These are phyloP conservation scores for Chloropsis hardwickii DNA, from an alignment of 2,113 vertebrate species.

Conservation along the genomic window DNA sequence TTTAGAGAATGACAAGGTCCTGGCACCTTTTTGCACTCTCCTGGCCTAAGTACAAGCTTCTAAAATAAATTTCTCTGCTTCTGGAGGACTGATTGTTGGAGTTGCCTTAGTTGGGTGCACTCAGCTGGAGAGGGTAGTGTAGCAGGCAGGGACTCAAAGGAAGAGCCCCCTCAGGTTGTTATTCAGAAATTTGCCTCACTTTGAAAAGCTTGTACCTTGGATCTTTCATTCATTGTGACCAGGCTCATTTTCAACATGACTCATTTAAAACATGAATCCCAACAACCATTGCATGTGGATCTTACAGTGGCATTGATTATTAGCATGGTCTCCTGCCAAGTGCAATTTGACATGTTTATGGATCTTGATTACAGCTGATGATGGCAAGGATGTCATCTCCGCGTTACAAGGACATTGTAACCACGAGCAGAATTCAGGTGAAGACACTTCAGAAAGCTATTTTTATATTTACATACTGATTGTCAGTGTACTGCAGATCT, in stretches of 20 bases:
- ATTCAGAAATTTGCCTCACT: neutral
- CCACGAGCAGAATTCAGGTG: slow-evolving; percentile 61
- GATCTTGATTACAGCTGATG: slow-evolving; percentile 58
- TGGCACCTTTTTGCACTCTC: neutral
- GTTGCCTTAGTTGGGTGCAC: neutral
- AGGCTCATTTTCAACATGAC: neutral
- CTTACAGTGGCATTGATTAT: neutral
- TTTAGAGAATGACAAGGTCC: neutral
- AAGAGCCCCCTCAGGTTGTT: neutral
- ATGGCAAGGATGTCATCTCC: slow-evolving; percentile 38
- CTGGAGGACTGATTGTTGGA: neutral
- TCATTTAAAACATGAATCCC: neutral
- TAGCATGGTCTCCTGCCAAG: neutral
- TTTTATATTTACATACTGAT: neutral
- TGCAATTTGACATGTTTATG: slow-evolving; percentile 1
- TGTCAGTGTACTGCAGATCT: neutral
- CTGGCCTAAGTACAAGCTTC: neutral
- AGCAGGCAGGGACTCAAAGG: neutral
- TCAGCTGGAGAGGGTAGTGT: neutral
- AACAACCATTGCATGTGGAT: neutral
- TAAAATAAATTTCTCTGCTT: neutral
- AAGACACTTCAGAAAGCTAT: slow-evolving; percentile 1
- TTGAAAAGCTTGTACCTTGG: neutral
- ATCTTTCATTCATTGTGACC: neutral
- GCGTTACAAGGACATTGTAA: slow-evolving; percentile 43